Percentiles rank a stretch among this genome's conserved stretches.
Evolutionary conservation across 2,888 invertebrate species (phyloP).

Genomic region (Coleophora deauratella): DNA sequence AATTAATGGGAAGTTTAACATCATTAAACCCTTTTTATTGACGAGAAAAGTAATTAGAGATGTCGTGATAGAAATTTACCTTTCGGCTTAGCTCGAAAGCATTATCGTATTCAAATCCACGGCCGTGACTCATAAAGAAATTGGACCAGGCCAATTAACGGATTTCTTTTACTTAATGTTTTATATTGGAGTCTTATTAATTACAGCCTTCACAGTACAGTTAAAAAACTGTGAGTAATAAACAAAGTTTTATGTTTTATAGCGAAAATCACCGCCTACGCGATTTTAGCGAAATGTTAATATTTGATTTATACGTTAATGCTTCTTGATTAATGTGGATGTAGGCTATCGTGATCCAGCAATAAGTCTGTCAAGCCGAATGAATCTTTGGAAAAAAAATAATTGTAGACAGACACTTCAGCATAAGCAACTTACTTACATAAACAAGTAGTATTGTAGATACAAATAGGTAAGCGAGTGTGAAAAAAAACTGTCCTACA

Average conservation of each 20-base stretch:
- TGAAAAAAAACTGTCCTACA: slow-evolving; percentile 15
- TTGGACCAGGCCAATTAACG: slow-evolving; percentile 10
- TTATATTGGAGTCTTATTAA: slow-evolving; percentile 7
- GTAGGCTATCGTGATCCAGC: slow-evolving; percentile 3
- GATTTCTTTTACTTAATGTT: slow-evolving; percentile 8
- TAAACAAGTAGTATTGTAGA: slow-evolving; percentile 2
- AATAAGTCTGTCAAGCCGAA: neutral
- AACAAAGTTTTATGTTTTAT: slow-evolving; percentile 1
- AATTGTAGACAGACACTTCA: neutral
- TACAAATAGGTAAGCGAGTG: neutral
- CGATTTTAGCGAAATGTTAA: too few species aligned
- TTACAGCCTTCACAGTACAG: slow-evolving; percentile 2
- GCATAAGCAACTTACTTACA: slow-evolving; percentile 3
- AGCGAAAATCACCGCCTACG: slow-evolving; percentile 5
- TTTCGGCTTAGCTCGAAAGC: too few species aligned
- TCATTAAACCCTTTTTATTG: too few species aligned
- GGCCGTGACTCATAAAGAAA: slow-evolving; percentile 5
- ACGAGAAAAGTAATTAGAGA: too few species aligned
- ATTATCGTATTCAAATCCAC: slow-evolving; percentile 3
- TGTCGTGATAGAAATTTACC: too few species aligned
- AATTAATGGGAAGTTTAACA: too few species aligned
- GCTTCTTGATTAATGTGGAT: too few species aligned
- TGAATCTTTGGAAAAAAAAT: neutral
- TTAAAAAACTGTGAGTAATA: neutral
- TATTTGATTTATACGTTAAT: too few species aligned